Base-by-base conservation (phyloP, 2,797 vertebrate genomes). In the Neostethus bicornis region DNA sequence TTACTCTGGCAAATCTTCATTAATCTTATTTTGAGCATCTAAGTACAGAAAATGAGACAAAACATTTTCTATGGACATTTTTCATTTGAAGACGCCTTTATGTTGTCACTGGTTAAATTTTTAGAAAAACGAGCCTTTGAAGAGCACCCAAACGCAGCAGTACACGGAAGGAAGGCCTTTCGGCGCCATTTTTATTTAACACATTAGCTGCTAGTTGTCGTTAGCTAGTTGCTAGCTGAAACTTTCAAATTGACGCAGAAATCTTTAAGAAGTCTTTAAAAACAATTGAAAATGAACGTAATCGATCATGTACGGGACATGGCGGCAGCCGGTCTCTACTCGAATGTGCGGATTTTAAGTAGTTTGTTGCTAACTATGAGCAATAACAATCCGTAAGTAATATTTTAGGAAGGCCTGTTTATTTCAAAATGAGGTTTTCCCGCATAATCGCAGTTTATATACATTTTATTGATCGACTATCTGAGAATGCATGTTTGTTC, bases 351-450 rank as follows among this genome's bases (percentile, higher is more conserved):
- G 68, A 91, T 98, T 38, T 81, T 99, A 74, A 99, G 96, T 90
- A 97, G 97, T 80, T 88, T 99, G 70, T 81, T 99, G 51, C 90
- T 98, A 57, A 99, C 96, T 20, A 99, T 98, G 97, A 98, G 97
- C 79, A 96, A 95, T 83, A 98, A 99, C 83, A 99, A 96, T 83
- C 95, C 96, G 96, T 99, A 91, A 95, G 96, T 96, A 63, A 38
- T 48, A 23, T 31, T 49, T 11, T 7, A 26, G 2, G n/a, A 48
- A 80, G 69, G 3, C 14, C 69, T 56, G 80, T 85, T 76, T 88
- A 88, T 47, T 83, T 74, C 44, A 67, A 29, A 82, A 26, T 54
- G 1, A 1, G 0, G 11, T 19, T 14, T 28, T 0, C 0, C 9
- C n/a, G n/a, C 20, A 20, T 3, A 20, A 20, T 20, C 20, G 20